Evolutionary conservation across 2,888 invertebrate genomes (phyloP).

Genomic region (Protula sp.): DNA sequence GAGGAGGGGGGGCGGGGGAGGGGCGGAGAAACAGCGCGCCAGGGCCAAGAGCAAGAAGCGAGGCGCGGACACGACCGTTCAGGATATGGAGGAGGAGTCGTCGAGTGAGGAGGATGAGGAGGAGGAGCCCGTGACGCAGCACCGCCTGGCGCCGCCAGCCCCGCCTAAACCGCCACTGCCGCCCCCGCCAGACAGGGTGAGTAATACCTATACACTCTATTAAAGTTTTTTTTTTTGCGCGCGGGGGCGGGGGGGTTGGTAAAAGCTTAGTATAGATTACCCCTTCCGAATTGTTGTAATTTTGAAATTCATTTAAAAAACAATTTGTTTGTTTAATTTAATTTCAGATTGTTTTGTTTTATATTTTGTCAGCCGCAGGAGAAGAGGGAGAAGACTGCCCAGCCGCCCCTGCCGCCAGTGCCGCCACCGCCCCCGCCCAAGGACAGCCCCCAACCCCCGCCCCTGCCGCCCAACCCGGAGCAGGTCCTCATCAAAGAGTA

Average conservation of each 20-base stretch:
- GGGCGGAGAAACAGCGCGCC: not conserved
- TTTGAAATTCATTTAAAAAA: too few species aligned
- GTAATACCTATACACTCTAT: too few species aligned
- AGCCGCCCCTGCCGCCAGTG: slow-evolving; percentile 30
- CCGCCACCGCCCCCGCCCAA: slow-evolving; percentile 55
- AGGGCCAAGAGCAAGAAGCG: not conserved
- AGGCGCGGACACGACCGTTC: not conserved
- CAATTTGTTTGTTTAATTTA: too few species aligned
- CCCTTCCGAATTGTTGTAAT: too few species aligned
- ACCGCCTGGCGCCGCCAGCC: not conserved
- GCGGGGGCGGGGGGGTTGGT: too few species aligned
- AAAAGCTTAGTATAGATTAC: too few species aligned
- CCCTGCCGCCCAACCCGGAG: slow-evolving; percentile 80
- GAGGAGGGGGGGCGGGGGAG: slow-evolving; percentile 1
- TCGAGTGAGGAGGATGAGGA: slow-evolving; percentile 60
- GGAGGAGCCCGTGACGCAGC: slow-evolving; percentile 56
- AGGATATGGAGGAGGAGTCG: slow-evolving; percentile 76
- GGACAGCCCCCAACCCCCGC: slow-evolving; percentile 58
- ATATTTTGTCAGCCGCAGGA: too few species aligned
- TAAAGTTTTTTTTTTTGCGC: too few species aligned
- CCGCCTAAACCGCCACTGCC: slow-evolving; percentile 18
- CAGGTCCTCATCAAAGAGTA: slow-evolving; percentile 95
- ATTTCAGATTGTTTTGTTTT: too few species aligned
- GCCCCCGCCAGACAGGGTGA: slow-evolving; percentile 27
- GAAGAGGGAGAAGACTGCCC: slow-evolving; percentile 21